Conservation (phyloP, 2,888 invertebrate species). For the Hetaerina titia region DNA sequence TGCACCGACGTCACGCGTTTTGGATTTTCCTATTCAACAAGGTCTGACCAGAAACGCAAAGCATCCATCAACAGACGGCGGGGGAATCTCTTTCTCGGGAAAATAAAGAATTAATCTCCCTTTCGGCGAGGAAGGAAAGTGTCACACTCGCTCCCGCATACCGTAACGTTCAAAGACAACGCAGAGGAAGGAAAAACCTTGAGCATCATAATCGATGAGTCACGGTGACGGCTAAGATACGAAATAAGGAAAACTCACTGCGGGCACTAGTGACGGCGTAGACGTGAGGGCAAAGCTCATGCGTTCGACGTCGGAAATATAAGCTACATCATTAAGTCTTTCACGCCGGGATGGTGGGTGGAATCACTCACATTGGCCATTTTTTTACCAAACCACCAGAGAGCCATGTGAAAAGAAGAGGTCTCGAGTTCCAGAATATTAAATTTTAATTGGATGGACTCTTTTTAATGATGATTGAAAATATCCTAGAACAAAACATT, state of each 20-base stretch:
- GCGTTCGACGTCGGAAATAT: neutral
- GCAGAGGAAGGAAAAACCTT: slow-evolving; percentile 43
- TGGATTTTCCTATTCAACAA: too few relatives aligned
- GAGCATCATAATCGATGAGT: slow-evolving; percentile 58
- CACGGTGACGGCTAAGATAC: slow-evolving; percentile 56
- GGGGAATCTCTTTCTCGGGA: neutral
- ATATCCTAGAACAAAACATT: too few relatives aligned
- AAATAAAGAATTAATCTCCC: neutral
- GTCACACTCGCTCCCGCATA: slow-evolving; percentile 29
- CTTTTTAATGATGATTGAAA: too few relatives aligned
- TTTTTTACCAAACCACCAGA: neutral
- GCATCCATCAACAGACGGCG: neutral
- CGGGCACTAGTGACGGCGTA: neutral
- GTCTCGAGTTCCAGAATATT: neutral
- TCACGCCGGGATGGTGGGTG: neutral
- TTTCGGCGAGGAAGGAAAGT: slow-evolving; percentile 13
- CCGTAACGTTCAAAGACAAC: slow-evolving; percentile 40
- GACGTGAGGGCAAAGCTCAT: neutral
- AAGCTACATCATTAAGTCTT: neutral
- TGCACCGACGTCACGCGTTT: too few relatives aligned
- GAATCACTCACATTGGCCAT: neutral
- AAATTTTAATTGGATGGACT: too few relatives aligned
- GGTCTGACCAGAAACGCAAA: too few relatives aligned
- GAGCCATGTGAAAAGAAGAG: neutral
- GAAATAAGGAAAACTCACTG: slow-evolving; percentile 43